phyloP scores from a whole-genome alignment of 2,888 invertebrate species.

The Empis livida region DNA sequence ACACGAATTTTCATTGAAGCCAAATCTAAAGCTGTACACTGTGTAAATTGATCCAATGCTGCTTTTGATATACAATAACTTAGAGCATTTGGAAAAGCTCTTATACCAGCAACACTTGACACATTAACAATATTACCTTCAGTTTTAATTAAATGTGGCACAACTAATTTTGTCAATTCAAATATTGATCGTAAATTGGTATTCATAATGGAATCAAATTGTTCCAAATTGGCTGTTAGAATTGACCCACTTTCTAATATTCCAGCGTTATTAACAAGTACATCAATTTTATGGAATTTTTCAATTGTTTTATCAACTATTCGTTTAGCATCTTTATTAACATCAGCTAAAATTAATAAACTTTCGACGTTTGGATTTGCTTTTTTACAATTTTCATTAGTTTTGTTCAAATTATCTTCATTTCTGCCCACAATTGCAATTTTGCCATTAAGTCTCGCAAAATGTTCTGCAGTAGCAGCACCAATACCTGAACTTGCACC shows the following conservation, averaged over 20 bases:
- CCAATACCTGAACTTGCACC: constrained; percentile 60
- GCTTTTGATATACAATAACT: constrained; percentile 88
- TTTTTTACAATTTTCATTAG: constrained; percentile 40
- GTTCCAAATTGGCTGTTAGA: constrained; percentile 63
- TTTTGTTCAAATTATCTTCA: constrained; percentile 44
- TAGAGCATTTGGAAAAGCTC: constrained; percentile 76
- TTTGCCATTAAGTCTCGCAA: constrained; percentile 45
- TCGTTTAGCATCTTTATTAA: constrained; percentile 47
- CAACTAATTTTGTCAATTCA: constrained; percentile 64
- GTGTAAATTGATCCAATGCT: constrained; percentile 86
- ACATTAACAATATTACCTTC: constrained; percentile 85
- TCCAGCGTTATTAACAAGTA: constrained; percentile 79
- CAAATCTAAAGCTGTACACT: constrained; percentile 73
- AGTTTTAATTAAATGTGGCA: constrained; percentile 62
- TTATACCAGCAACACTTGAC: constrained; percentile 77
- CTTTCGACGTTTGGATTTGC: constrained; percentile 37
- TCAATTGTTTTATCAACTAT: constrained; percentile 56
- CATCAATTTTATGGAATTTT: constrained; percentile 55
- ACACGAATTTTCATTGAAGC: constrained; percentile 67
- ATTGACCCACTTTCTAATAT: constrained; percentile 61
- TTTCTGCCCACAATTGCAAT: constrained; percentile 53
- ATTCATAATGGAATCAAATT: constrained; percentile 74
- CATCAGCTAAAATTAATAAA: constrained; percentile 44
- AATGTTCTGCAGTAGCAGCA: constrained; percentile 47
- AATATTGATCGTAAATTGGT: constrained; percentile 69